Conservation (phyloP, 2,797 vertebrate genomes). For the Spondyliosoma cantharus region DNA sequence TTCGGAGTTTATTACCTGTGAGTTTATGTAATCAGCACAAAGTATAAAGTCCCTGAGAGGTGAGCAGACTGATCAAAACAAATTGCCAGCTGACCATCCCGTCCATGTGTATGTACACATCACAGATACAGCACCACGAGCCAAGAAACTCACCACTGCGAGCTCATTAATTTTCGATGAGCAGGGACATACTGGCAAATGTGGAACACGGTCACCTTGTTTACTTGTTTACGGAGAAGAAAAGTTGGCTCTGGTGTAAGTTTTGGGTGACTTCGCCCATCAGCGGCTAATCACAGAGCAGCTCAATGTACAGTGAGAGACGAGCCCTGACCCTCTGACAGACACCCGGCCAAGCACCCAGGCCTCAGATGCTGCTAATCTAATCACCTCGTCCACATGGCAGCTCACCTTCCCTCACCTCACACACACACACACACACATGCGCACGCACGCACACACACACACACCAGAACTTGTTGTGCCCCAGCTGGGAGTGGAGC, state of each 20-base stretch:
- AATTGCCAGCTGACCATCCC: constrained; percentile 34
- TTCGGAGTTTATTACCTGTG: not conserved
- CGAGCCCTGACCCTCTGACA: constrained; percentile 59
- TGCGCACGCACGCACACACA: constrained; percentile 19
- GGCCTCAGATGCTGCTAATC: constrained; percentile 72
- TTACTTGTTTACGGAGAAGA: constrained; percentile 64
- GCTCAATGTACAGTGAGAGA: constrained; percentile 62
- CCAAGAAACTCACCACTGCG: constrained; percentile 37
- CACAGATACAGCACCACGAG: constrained; percentile 24
- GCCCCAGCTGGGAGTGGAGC: constrained; percentile 74
- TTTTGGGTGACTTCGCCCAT: constrained; percentile 72
- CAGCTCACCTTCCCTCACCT: constrained; percentile 60
- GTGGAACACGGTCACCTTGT: constrained; percentile 76
- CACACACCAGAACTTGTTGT: constrained; percentile 49
- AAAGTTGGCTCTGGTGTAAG: constrained; percentile 63
- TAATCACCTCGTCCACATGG: constrained; percentile 75
- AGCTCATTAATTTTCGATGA: constrained; percentile 64
- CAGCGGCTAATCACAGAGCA: constrained; percentile 64
- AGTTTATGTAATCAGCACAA: constrained; percentile 10
- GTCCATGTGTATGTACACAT: constrained; percentile 23
- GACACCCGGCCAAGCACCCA: constrained; percentile 48
- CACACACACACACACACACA: not conserved
- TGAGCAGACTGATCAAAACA: constrained; percentile 20
- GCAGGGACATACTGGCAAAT: constrained; percentile 64
- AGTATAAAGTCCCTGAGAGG: constrained; percentile 11